Evolutionary conservation across 2,797 vertebrate species (phyloP).

Genomic region (Pseudopleuronectes americanus): DNA sequence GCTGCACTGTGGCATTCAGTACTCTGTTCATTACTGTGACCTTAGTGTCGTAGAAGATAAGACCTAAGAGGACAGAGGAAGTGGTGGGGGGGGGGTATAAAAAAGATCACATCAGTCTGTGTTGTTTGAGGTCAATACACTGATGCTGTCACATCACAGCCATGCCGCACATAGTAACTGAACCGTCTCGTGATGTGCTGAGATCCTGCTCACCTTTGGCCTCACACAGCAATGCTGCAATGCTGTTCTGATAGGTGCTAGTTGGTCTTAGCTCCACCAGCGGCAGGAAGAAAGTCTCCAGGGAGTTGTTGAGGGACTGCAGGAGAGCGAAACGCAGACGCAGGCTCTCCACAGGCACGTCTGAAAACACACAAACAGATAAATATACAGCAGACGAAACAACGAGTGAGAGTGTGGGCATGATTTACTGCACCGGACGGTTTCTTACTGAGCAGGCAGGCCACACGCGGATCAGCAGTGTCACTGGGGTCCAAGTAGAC

Average conservation of each 20-base stretch:
- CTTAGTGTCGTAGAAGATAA: conserved; percentile 98
- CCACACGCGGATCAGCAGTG: conserved; percentile 89
- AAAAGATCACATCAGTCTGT: neutral
- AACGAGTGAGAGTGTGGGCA: neutral
- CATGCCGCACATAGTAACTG: neutral
- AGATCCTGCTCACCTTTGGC: conserved; percentile 89
- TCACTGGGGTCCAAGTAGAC: conserved; percentile 94
- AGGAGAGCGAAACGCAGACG: conserved; percentile 94
- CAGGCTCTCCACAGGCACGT: conserved; percentile 92
- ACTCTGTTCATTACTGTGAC: conserved; percentile 97
- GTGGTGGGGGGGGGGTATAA: neutral
- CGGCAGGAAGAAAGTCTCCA: conserved; percentile 96
- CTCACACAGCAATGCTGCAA: conserved; percentile 90
- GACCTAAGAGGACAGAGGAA: conserved; percentile 55
- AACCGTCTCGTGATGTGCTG: neutral
- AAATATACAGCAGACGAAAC: neutral
- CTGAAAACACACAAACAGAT: conserved; percentile 70
- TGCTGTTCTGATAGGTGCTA: conserved; percentile 89
- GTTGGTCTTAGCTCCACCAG: conserved; percentile 95
- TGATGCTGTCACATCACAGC: neutral
- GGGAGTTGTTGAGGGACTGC: conserved; percentile 95
- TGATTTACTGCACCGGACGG: neutral
- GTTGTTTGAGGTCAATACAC: neutral
- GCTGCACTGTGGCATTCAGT: conserved; percentile 94
- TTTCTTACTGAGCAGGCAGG: conserved; percentile 89